These are phyloP conservation scores for Antrozous pallidus DNA, from an alignment of 2,797 vertebrate species.

Conservation along the genomic window DNA sequence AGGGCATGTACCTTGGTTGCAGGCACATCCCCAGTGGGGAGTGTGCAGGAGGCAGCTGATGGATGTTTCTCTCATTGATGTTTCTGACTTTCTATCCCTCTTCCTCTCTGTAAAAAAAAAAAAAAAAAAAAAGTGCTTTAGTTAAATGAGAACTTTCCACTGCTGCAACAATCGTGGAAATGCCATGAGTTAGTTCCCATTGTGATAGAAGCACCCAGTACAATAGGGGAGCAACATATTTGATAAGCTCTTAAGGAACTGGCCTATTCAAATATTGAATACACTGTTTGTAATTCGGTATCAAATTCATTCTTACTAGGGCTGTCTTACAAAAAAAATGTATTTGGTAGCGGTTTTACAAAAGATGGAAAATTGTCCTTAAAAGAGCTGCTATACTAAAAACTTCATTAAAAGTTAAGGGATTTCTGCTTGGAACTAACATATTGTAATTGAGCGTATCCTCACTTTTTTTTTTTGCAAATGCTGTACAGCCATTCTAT, in stretches of 20 bases:
- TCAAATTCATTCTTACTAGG: neutral
- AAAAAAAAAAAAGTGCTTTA: neutral
- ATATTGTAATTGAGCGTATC: neutral
- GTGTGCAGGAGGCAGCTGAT: no score
- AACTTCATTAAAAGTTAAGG: neutral
- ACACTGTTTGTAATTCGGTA: neutral
- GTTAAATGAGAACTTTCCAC: neutral
- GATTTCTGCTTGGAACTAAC: neutral
- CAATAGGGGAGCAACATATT: neutral
- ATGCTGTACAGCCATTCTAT: neutral
- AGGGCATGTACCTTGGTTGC: no score
- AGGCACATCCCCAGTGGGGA: no score
- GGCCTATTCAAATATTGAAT: neutral
- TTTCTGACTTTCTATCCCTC: no score
- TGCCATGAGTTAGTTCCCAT: neutral
- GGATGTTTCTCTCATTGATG: no score
- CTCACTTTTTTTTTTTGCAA: neutral
- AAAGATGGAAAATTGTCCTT: neutral
- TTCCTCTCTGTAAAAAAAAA: no score
- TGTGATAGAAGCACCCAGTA: neutral
- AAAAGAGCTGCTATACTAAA: neutral
- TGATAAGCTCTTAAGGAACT: neutral
- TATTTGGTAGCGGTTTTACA: constrained; percentile 2
- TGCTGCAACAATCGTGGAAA: neutral
- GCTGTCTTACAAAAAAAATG: neutral